These are phyloP conservation scores for Drosophila arawakana DNA, from an alignment of 1,140 invertebrate genomes.

Conservation along the genomic window DNA sequence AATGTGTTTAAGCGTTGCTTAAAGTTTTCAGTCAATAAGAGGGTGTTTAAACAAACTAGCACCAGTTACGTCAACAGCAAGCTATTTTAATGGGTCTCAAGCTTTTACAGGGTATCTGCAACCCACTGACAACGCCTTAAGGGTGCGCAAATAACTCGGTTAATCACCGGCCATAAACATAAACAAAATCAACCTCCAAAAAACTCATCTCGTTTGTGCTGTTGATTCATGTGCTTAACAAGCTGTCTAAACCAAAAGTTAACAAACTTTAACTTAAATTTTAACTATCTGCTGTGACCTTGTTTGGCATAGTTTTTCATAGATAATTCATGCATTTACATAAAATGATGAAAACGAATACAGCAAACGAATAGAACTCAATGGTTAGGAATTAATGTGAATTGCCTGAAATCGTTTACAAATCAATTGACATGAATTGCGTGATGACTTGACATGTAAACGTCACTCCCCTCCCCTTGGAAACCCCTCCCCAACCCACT, in stretches of 20 bases:
- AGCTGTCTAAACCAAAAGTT: slow-evolving; percentile 4
- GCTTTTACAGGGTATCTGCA: not conserved
- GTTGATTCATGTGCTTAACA: slow-evolving; percentile 17
- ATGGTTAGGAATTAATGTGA: slow-evolving; percentile 18
- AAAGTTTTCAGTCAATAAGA: no score
- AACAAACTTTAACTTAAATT: not conserved
- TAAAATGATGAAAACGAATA: slow-evolving; percentile 19
- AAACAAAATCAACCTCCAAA: slow-evolving; percentile 10
- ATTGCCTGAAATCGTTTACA: slow-evolving; percentile 18
- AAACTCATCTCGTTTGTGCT: slow-evolving; percentile 1
- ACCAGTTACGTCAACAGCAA: no score
- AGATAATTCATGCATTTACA: slow-evolving; percentile 5
- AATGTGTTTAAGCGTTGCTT: no score
- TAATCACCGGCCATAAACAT: not conserved
- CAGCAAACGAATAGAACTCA: slow-evolving; percentile 6
- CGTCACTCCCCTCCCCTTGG: not conserved
- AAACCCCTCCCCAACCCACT: not conserved
- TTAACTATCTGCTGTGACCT: slow-evolving; percentile 20
- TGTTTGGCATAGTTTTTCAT: slow-evolving; percentile 22
- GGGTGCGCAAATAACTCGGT: not conserved
- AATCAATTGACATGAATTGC: slow-evolving; percentile 59
- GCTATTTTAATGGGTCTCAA: no score
- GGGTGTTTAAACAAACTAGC: no score
- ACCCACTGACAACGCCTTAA: not conserved
- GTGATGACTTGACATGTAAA: slow-evolving; percentile 41